phyloP scores from a whole-genome alignment of 2,888 invertebrate genomes.

The Thumatha senex region DNA sequence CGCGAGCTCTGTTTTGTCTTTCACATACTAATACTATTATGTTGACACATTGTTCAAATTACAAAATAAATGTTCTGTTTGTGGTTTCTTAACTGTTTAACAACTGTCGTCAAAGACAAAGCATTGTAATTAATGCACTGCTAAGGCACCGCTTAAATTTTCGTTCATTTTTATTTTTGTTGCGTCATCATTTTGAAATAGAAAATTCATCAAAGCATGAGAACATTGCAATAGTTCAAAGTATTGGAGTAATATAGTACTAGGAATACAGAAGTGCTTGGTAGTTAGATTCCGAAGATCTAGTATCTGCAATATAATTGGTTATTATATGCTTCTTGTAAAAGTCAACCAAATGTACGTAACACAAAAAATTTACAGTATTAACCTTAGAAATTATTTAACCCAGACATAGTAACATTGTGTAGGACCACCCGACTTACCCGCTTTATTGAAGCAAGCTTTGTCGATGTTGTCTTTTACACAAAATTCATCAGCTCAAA shows the following conservation, averaged over 20 bases:
- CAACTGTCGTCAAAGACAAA: slow-evolving; percentile 49
- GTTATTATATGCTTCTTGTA: slow-evolving; percentile 5
- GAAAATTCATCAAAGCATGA: slow-evolving; percentile 38
- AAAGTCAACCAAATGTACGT: not conserved
- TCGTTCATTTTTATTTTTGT: slow-evolving; percentile 57
- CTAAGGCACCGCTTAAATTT: slow-evolving; percentile 71
- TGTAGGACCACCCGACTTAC: slow-evolving; percentile 42
- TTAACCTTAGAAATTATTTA: slow-evolving; percentile 15
- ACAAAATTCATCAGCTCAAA: not conserved
- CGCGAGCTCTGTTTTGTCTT: slow-evolving; percentile 70
- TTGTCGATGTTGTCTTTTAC: slow-evolving; percentile 62
- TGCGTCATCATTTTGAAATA: slow-evolving; percentile 65
- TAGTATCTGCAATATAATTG: slow-evolving; percentile 14
- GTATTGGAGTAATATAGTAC: slow-evolving; percentile 15
- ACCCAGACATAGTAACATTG: slow-evolving; percentile 18
- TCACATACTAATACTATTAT: slow-evolving; percentile 3
- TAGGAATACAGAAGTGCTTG: not conserved
- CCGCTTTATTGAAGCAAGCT: slow-evolving; percentile 71
- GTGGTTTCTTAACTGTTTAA: not conserved
- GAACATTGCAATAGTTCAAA: slow-evolving; percentile 9
- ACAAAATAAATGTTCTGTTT: slow-evolving; percentile 1
- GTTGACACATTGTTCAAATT: slow-evolving; percentile 2
- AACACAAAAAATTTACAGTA: slow-evolving; percentile 12
- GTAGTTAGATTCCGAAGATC: slow-evolving; percentile 16
- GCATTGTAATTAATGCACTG: slow-evolving; percentile 64